These are phyloP conservation scores for Austrolebias charrua DNA, from an alignment of 2,797 vertebrate genomes.

Conservation along the genomic window DNA sequence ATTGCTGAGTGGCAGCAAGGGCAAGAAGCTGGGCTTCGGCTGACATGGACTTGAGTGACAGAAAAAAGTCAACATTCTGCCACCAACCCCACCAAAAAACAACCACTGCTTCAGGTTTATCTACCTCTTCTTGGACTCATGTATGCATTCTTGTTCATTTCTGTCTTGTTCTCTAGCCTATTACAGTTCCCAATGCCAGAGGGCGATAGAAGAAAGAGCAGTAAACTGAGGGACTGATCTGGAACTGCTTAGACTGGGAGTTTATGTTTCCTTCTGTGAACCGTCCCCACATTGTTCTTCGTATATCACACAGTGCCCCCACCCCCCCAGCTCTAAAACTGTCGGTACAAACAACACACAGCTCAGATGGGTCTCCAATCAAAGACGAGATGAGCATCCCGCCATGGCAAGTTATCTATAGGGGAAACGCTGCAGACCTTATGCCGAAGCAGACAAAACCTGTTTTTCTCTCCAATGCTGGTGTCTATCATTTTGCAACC, in stretches of 20 bases:
- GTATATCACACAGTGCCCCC: slow-evolving; percentile 14
- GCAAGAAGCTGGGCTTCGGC: not conserved
- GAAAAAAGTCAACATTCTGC: not conserved
- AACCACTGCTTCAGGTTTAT: not conserved
- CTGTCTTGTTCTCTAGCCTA: slow-evolving; percentile 37
- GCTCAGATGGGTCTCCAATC: too few relatives aligned
- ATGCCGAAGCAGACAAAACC: slow-evolving; percentile 2
- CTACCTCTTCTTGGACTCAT: too few relatives aligned
- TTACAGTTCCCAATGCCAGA: slow-evolving; percentile 52
- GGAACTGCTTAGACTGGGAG: not conserved
- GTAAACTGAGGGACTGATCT: slow-evolving; percentile 33
- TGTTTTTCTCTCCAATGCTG: slow-evolving; percentile 20
- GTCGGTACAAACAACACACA: too few relatives aligned
- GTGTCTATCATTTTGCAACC: slow-evolving; percentile 45
- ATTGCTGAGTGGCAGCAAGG: not conserved
- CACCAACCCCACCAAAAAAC: not conserved
- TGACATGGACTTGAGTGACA: not conserved
- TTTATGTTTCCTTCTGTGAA: slow-evolving; percentile 10
- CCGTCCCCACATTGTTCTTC: slow-evolving; percentile 14
- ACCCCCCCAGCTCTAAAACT: too few relatives aligned
- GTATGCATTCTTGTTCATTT: slow-evolving; percentile 17
- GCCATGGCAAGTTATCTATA: too few relatives aligned
- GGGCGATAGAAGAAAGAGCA: slow-evolving; percentile 38
- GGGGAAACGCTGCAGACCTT: too few relatives aligned
- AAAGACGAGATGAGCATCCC: too few relatives aligned